These are phyloP conservation scores for Serripes groenlandicus DNA, from an alignment of 2,888 invertebrate genomes.

Conservation along the genomic window DNA sequence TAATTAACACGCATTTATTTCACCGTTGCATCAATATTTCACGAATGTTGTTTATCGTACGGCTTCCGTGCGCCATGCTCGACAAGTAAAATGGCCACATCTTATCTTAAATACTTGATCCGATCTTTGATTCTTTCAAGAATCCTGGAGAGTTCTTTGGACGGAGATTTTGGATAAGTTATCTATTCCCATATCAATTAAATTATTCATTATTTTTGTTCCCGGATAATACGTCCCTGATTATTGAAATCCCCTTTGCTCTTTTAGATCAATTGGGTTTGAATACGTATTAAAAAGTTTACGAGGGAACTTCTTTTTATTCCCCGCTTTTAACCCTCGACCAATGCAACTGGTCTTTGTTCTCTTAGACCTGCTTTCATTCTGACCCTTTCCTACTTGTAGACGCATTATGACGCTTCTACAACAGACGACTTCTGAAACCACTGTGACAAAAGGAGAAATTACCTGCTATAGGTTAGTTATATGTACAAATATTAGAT, in stretches of 20 bases:
- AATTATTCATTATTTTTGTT: constrained; percentile 62
- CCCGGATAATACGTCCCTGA: constrained; percentile 43
- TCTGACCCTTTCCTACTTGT: no score
- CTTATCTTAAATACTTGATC: constrained; percentile 45
- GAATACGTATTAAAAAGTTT: constrained; percentile 54
- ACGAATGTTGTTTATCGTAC: neutral
- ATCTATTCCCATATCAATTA: constrained; percentile 57
- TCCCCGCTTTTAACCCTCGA: neutral
- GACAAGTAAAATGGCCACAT: neutral
- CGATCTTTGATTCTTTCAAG: constrained; percentile 37
- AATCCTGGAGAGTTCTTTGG: constrained; percentile 6
- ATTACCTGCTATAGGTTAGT: no score
- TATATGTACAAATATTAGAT: no score
- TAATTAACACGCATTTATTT: constrained; percentile 1
- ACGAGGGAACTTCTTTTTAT: constrained; percentile 5
- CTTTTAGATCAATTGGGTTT: constrained; percentile 50
- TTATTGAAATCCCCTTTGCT: constrained; percentile 37
- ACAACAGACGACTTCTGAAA: no score
- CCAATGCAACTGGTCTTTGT: neutral
- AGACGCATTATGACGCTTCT: no score
- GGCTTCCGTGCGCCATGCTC: neutral
- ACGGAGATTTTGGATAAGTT: constrained; percentile 48
- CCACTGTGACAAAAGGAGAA: no score
- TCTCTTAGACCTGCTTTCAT: no score
- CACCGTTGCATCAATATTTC: constrained; percentile 18